Conservation (phyloP, 2,113 vertebrate genomes). For the Hypomesus transpacificus region DNA sequence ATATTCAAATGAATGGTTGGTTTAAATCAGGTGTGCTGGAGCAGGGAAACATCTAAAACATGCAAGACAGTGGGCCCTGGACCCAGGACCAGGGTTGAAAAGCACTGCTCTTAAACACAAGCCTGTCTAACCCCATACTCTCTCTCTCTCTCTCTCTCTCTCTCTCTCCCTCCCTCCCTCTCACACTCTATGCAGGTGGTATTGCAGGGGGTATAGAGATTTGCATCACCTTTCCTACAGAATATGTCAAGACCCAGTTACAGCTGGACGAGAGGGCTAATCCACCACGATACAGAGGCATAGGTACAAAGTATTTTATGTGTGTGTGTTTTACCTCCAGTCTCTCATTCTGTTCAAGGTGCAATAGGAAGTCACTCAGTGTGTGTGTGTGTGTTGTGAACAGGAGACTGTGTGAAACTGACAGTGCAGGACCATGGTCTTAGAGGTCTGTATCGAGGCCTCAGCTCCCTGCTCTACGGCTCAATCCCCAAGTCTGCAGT, state of each 20-base stretch:
- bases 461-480: slow-evolving; percentile 76
- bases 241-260: slow-evolving; percentile 79
- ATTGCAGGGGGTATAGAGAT: slow-evolving; percentile 74
- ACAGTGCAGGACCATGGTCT: slow-evolving; percentile 74
- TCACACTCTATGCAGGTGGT: slow-evolving; percentile 53
- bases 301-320: slow-evolving; percentile 55
- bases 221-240: slow-evolving; percentile 76
- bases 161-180: not conserved
- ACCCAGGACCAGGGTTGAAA: too few species aligned
- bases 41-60: too few species aligned
- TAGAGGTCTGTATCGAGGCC: slow-evolving; percentile 73
- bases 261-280: slow-evolving; percentile 73
- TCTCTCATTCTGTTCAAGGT: not conserved
- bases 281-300: slow-evolving; percentile 68
- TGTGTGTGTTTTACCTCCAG: not conserved
- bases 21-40: too few species aligned
- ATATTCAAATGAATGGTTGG: too few species aligned
- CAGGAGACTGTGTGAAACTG: slow-evolving; percentile 75
- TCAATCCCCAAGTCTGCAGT: slow-evolving; percentile 79
- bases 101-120: too few species aligned
- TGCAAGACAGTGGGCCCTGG: too few species aligned
- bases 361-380: slow-evolving; percentile 1
- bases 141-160: too few species aligned
- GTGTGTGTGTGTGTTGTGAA: slow-evolving; percentile 13
- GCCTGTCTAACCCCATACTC: too few species aligned